Conservation (phyloP, 1,140 invertebrate species). For the Pseudachorutes palmiensis region DNA sequence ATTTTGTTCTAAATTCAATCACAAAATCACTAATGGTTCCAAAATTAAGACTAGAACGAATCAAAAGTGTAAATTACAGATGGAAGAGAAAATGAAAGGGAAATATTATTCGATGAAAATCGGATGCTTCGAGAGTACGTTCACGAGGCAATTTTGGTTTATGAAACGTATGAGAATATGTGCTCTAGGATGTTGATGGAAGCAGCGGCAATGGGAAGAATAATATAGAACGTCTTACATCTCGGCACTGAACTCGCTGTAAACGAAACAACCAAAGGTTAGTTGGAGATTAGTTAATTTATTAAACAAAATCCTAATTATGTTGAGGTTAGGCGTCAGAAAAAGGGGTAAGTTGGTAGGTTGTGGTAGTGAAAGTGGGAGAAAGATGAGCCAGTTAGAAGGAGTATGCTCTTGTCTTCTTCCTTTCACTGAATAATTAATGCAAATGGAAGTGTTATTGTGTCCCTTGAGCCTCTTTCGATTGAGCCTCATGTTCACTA, state of each 20-base stretch:
- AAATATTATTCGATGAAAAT: background rate
- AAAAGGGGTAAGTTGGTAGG: background rate
- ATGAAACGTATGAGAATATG: background rate
- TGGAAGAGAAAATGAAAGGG: background rate
- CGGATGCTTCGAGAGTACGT: background rate
- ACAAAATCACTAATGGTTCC: background rate
- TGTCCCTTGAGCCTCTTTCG: slow-evolving; percentile 3
- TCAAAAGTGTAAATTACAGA: background rate
- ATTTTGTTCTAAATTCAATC: background rate
- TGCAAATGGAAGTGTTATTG: slow-evolving; percentile 9
- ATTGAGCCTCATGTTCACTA: background rate
- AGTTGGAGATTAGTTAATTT: background rate
- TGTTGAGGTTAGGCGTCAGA: background rate
- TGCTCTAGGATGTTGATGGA: background rate
- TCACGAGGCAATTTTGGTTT: background rate
- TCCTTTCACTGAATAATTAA: slow-evolving; percentile 1
- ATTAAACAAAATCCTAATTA: background rate
- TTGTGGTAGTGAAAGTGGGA: background rate
- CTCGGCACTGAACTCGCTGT: background rate
- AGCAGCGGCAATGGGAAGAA: background rate
- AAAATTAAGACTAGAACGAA: too few species aligned
- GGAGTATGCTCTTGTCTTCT: background rate
- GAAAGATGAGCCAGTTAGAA: slow-evolving; percentile 4
- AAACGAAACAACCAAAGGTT: background rate
- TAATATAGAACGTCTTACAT: background rate